Conservation (phyloP, 2,113 vertebrate genomes). For the Salvelinus alpinus region DNA sequence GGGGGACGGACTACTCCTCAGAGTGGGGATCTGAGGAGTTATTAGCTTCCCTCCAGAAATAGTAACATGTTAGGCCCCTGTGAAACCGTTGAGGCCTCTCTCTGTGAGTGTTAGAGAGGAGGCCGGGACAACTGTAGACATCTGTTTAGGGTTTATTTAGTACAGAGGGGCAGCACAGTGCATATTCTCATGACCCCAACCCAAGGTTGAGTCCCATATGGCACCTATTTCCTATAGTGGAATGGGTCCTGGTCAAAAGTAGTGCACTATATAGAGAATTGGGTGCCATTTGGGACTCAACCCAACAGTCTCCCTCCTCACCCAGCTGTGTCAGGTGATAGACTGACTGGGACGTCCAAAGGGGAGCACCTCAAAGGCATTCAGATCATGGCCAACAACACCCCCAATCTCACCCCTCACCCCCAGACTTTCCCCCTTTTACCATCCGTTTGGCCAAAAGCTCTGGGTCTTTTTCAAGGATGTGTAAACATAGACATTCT, state of each 20-base stretch:
- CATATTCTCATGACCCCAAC: slow-evolving; percentile 50
- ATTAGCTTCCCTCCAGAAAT: no score
- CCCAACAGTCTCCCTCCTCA: background rate
- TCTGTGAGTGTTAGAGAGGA: no score
- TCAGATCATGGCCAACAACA: background rate
- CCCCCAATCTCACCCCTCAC: background rate
- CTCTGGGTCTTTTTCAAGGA: slow-evolving; percentile 30
- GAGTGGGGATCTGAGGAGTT: no score
- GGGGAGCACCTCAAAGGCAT: background rate
- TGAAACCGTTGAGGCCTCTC: no score
- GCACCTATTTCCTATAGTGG: background rate
- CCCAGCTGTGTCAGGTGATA: slow-evolving; percentile 14
- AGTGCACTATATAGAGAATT: no score
- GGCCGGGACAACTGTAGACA: fast-evolving
- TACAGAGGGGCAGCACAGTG: background rate
- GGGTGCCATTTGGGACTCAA: background rate
- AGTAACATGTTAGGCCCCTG: no score
- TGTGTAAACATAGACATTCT: slow-evolving; percentile 21
- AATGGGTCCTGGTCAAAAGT: no score
- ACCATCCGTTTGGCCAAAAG: slow-evolving; percentile 3
- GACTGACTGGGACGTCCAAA: background rate
- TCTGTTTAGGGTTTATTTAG: slow-evolving; percentile 50
- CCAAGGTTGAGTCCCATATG: background rate
- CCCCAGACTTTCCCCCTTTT: slow-evolving; percentile 2
- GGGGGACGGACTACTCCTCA: no score